Conservation (phyloP, 2,113 vertebrate species). For the Oostethus manadensis region DNA sequence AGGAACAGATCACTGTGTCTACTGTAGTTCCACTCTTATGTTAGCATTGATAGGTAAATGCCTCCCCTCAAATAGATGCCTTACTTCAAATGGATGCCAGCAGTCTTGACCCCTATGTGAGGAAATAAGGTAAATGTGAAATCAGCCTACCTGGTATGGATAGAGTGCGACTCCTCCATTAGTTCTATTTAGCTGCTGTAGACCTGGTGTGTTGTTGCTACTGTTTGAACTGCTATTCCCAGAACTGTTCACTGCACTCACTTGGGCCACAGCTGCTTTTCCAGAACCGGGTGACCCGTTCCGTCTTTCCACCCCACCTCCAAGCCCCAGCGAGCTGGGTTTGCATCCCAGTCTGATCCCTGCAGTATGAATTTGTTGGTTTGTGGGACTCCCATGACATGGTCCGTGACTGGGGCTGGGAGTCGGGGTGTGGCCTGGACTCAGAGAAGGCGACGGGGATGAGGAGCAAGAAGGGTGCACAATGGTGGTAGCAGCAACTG, state of each 20-base stretch:
- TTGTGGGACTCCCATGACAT: constrained; percentile 44
- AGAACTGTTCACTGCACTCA: constrained; percentile 73
- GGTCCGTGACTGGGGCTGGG: constrained; percentile 55
- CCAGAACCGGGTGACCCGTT: constrained; percentile 79
- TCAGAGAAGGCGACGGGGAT: constrained; percentile 65
- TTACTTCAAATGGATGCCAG: background rate
- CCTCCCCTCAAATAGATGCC: background rate
- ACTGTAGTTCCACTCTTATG: background rate
- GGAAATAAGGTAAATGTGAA: background rate
- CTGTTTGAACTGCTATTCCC: constrained; percentile 69
- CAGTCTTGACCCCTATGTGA: background rate
- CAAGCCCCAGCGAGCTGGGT: constrained; percentile 86
- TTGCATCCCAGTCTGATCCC: constrained; percentile 84
- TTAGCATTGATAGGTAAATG: background rate
- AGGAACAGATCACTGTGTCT: background rate
- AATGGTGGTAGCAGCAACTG: constrained; percentile 27
- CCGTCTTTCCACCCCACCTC: constrained; percentile 82
- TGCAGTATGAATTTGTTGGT: constrained; percentile 35
- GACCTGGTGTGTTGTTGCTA: constrained; percentile 72
- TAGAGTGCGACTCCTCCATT: constrained; percentile 92
- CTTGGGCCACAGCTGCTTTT: constrained; percentile 70
- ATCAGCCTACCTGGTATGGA: constrained; percentile 87
- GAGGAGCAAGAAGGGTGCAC: constrained; percentile 52
- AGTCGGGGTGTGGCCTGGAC: constrained; percentile 54
- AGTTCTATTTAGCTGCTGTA: constrained; percentile 82